Conservation (phyloP, 2,888 invertebrate species). For the Pegoplata infirma region DNA sequence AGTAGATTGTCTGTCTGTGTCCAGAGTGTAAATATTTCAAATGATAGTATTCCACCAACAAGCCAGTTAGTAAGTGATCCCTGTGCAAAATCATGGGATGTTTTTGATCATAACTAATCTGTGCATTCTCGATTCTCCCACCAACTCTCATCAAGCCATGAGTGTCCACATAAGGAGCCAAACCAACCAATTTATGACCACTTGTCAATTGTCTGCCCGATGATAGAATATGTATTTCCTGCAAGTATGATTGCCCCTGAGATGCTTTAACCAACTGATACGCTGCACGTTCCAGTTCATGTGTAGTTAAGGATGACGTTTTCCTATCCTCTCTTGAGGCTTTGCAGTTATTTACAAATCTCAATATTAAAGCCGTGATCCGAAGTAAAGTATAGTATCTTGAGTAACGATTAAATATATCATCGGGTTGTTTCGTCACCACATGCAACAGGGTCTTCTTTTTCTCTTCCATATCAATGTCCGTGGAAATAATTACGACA, state of each 20-base stretch:
- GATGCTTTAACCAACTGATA: slow-evolving; percentile 26
- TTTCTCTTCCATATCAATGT: slow-evolving; percentile 29
- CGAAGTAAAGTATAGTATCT: slow-evolving; percentile 23
- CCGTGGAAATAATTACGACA: neutral
- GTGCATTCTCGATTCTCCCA: slow-evolving; percentile 55
- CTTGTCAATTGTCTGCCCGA: slow-evolving; percentile 22
- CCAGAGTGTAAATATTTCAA: slow-evolving; percentile 53
- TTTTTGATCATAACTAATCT: slow-evolving; percentile 51
- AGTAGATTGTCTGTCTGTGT: slow-evolving; percentile 51
- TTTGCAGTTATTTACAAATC: slow-evolving; percentile 40
- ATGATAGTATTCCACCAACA: slow-evolving; percentile 54
- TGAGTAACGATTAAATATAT: slow-evolving; percentile 37
- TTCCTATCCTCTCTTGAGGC: neutral
- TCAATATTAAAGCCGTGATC: slow-evolving; percentile 38
- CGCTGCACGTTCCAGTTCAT: slow-evolving; percentile 33
- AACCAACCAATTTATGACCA: slow-evolving; percentile 28
- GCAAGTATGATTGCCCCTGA: slow-evolving; percentile 16
- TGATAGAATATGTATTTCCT: slow-evolving; percentile 29
- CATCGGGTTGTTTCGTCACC: neutral
- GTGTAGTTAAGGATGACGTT: slow-evolving; percentile 12
- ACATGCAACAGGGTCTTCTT: neutral
- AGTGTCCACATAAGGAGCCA: slow-evolving; percentile 58
- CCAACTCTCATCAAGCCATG: slow-evolving; percentile 57
- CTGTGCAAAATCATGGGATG: slow-evolving; percentile 60
- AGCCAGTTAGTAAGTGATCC: slow-evolving; percentile 33